These are phyloP conservation scores for Amblyornis subalaris DNA, from an alignment of 2,113 vertebrate genomes.

Conservation along the genomic window DNA sequence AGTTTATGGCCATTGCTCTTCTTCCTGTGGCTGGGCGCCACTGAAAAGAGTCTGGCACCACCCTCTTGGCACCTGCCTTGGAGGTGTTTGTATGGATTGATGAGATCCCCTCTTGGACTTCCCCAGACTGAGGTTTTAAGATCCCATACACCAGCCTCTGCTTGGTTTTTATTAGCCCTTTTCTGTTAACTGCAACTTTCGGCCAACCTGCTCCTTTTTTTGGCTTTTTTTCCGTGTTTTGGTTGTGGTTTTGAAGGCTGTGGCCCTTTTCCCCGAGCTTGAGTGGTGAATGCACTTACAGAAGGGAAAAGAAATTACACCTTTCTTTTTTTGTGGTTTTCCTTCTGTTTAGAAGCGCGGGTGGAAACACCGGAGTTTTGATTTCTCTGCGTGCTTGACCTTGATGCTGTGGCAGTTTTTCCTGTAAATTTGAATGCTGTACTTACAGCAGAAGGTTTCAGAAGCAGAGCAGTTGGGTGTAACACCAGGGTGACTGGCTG, in stretches of 20 bases:
- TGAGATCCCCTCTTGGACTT: not conserved
- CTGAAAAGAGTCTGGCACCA: not conserved
- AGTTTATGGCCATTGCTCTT: not conserved
- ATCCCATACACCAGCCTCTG: fast-evolving
- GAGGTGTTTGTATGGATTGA: not conserved
- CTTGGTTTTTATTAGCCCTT: not conserved
- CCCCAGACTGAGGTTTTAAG: not conserved
- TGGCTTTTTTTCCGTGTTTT: not conserved
- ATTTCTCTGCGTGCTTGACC: not conserved
- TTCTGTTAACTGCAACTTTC: not conserved
- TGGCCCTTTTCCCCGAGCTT: not conserved
- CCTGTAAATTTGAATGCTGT: not conserved
- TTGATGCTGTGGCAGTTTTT: not conserved
- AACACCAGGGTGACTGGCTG: not conserved
- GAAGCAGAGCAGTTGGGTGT: not conserved
- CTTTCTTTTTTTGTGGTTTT: not conserved
- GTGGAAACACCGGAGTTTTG: fast-evolving
- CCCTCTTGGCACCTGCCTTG: not conserved
- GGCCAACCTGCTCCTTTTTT: not conserved
- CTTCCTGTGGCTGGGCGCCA: not conserved
- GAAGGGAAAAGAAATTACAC: not conserved
- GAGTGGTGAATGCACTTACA: not conserved
- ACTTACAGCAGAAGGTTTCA: not conserved
- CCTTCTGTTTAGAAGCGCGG: not conserved
- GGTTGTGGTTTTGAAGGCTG: not conserved